Conservation (phyloP, 1,140 invertebrate genomes). For the Aphaenogaster ashmeadi region DNA sequence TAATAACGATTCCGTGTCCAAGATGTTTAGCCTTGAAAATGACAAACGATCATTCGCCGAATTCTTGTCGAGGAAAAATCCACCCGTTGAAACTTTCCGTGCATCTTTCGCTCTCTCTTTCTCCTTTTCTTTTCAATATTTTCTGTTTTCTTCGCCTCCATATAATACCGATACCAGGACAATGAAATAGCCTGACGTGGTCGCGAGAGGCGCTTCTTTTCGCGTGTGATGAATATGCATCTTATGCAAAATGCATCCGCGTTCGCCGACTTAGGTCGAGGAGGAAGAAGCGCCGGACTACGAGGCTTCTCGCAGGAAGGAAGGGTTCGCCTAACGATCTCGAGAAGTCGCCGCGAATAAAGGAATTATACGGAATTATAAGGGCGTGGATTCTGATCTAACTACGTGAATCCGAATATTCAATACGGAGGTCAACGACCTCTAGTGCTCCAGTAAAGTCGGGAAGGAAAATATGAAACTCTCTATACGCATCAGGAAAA, state of each 20-base stretch:
- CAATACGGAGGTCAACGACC: slow-evolving; percentile 1
- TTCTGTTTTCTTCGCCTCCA: not conserved
- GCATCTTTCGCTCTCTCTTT: not conserved
- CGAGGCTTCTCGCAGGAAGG: slow-evolving; percentile 24
- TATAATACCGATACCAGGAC: slow-evolving; percentile 34
- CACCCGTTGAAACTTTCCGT: not conserved
- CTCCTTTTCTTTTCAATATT: not conserved
- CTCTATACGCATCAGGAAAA: slow-evolving; percentile 2
- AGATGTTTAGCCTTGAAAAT: slow-evolving; percentile 18
- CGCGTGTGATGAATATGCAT: slow-evolving; percentile 64
- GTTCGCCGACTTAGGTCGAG: slow-evolving; percentile 41
- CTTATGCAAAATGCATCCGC: slow-evolving; percentile 59
- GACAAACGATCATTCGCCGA: not conserved
- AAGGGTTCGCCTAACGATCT: slow-evolving; percentile 20
- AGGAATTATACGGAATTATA: slow-evolving; percentile 46
- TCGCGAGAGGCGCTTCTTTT: slow-evolving; percentile 44
- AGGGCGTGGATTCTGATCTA: slow-evolving; percentile 39
- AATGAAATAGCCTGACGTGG: slow-evolving; percentile 12
- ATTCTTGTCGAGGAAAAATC: not conserved
- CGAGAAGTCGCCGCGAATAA: slow-evolving; percentile 43
- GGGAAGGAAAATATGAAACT: not conserved
- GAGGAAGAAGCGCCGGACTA: slow-evolving; percentile 32
- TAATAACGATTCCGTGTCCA: slow-evolving; percentile 6
- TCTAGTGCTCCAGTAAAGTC: not conserved
- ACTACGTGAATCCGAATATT: slow-evolving; percentile 29